These are phyloP conservation scores for Nebria salina DNA, from an alignment of 2,888 invertebrate genomes.

Conservation along the genomic window DNA sequence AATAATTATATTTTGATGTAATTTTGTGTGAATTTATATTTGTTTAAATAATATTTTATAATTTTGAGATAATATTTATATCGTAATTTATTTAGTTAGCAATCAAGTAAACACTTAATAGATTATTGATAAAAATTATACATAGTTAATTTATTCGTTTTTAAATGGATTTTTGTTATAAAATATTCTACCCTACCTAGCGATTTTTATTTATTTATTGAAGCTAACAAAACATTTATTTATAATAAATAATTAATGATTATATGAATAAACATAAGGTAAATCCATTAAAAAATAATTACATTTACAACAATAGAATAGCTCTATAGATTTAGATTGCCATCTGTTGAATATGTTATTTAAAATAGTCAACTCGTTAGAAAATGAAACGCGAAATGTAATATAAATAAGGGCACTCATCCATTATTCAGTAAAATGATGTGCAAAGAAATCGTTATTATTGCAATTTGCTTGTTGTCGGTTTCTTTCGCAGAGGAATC, in stretches of 20 bases:
- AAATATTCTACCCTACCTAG: no score
- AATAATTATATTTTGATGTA: no score
- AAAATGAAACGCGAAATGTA: background rate
- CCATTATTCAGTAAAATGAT: background rate
- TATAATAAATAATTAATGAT: no score
- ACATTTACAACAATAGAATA: background rate
- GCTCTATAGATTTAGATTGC: background rate
- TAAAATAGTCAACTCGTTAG: background rate
- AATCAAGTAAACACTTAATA: no score
- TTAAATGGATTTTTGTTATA: no score
- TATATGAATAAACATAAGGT: background rate
- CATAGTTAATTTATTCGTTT: no score
- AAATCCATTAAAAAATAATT: background rate
- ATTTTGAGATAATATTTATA: background rate
- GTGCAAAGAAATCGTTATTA: background rate
- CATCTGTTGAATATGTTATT: background rate
- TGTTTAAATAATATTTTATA: background rate
- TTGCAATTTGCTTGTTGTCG: background rate
- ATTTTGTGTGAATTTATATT: no score
- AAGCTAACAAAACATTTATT: no score
- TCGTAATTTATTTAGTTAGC: background rate
- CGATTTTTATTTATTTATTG: no score
- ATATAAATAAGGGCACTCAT: slow-evolving; percentile 4
- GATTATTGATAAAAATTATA: no score
- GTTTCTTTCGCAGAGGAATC: background rate